Percentiles rank a stretch among this genome's conserved stretches.
Evolutionary conservation across 2,888 invertebrate genomes (phyloP).

Genomic region (Danaus chrysippus): DNA sequence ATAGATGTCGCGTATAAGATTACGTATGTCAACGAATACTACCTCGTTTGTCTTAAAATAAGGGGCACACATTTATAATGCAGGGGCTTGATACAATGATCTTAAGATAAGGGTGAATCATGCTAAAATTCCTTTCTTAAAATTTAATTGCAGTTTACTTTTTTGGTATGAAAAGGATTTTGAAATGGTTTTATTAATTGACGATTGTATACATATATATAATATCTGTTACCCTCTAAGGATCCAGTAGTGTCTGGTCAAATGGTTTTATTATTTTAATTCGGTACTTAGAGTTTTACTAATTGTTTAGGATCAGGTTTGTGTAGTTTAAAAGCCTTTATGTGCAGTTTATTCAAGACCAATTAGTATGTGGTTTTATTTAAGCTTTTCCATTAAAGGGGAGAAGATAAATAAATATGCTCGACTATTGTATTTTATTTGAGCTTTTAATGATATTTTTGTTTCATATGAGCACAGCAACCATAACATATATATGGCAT

Average conservation of each 20-base stretch:
- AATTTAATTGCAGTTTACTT: background rate
- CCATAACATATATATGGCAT: no score
- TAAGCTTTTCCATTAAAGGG: background rate
- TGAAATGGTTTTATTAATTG: background rate
- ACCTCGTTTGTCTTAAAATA: conserved; percentile 61
- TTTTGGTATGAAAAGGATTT: background rate
- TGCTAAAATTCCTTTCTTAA: background rate
- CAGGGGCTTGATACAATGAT: conserved; percentile 8
- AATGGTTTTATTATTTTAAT: background rate
- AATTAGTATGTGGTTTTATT: background rate
- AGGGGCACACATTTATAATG: conserved; percentile 30
- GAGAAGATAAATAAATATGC: background rate
- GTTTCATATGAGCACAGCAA: no score
- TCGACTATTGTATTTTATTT: no score
- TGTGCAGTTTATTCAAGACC: no score
- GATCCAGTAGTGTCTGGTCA: no score
- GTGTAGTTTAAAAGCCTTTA: background rate
- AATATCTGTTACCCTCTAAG: no score
- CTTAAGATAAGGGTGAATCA: background rate
- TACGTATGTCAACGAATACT: conserved; percentile 62
- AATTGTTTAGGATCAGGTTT: conserved; percentile 2
- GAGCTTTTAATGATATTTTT: no score
- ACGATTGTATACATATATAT: no score
- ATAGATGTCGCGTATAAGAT: conserved; percentile 62
- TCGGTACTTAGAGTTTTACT: background rate